Evolutionary conservation across 2,888 invertebrate species (phyloP), one percentile per base, ranked within the genome.

Genomic region (Pollenia griseotomentosa): DNA sequence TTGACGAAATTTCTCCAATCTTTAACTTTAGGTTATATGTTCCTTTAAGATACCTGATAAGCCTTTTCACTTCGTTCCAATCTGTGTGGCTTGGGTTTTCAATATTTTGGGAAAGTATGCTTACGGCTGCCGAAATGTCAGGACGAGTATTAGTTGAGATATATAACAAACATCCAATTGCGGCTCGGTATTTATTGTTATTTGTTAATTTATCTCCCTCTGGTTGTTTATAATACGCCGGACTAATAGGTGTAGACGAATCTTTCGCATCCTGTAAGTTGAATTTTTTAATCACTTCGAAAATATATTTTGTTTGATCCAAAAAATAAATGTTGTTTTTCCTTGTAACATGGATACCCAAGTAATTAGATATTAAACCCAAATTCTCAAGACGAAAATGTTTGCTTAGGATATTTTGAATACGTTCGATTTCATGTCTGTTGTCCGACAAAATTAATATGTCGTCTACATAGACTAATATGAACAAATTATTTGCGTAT

Each of bases 111-210:
- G n/a, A n/a, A n/a, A n/a, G n/a, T 55, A 55, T 55, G 12, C 40
- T 51, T 53, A 66, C 66, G 14, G 14, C 51, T 12, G 70, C 83
- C 33, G 83, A 77, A 23, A 84, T 73, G 48, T 83, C 77, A n/a
- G 77, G 83, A 68, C 70, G 68, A 11, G 83, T 83, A 55, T 83
- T 83, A 44, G 77, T 55, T 65, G 73, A 73, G 40, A 83, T 19
- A 40, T 83, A 83, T 33, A 77, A 63, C 11, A 83, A 59, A 40
- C 83, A 57, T 4, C 83, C 77, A 70, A 83, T 59, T 55, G 74
- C 51, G 19, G 55, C 40, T 74, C 68, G 46, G 33, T 75, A 82
- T 16, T 83, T 77, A 19, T 57, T 66, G 23, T 83, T 79, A 55
- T 59, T 83, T 51, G 19, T 16, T 7, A 65, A 55, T 48, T 16